Evolutionary conservation across 2,113 vertebrate genomes (phyloP), one percentile per base, ranked within the genome.

Genomic region (Phyllostomus hastatus): DNA sequence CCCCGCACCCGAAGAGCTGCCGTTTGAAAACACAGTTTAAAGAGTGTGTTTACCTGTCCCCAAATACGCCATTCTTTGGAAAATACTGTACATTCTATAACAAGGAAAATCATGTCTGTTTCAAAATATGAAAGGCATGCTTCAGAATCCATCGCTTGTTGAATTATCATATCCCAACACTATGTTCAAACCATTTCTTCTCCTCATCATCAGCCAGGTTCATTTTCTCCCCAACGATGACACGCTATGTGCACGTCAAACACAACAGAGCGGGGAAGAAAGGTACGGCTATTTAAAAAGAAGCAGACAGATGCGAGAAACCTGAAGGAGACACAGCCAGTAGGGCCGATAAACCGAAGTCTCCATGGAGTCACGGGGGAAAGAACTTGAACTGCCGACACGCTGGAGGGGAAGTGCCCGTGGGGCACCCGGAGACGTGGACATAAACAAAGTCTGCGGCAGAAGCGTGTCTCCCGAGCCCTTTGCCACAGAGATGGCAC

Each of bases 1-100:
- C 1, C 99, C 98, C 28, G 99, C 98, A 95, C 98, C 99, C 80
- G 98, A 98, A 87, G 99, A 99, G 95, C 99, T 99, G 70, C 91
- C 38, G 17, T 92, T 81, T 57, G 38, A 73, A 84, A 94, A 89
- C 10, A 46, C 1, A 46, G 22, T 89, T 93, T 79, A 22, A 90
- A 88, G 91, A 90, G 41, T 78, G 31, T 87, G 64, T 52, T 94
- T 90, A 48, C 11, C 52, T 76, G 66, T 35, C 24, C 1, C 9
- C 52, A 33, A 87, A 88, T 46, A 61, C 24, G 90, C 59, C 31
- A 88, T 22, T 84, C 90, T 35, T 73, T 72, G 61, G 20, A 90
- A 59, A 75, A 79, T 24, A 61, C 5, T 50, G 9, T 46, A 20
- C 43, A 86, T 28, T 52, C 22, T 81, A 59, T 76, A 50, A 52